Base-by-base conservation (phyloP, 2,113 vertebrate species). In the Oenanthe oenanthe region DNA sequence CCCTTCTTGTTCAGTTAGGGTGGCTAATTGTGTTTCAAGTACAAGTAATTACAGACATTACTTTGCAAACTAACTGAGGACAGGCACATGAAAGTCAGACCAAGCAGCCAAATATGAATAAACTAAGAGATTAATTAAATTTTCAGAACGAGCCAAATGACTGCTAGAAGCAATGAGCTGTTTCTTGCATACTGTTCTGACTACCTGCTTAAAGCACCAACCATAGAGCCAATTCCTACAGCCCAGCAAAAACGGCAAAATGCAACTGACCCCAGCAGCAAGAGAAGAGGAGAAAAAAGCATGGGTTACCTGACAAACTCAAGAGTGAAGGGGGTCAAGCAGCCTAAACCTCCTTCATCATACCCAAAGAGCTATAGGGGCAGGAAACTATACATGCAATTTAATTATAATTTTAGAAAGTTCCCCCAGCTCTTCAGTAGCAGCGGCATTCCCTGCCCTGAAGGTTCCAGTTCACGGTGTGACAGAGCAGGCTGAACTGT, bases 41-140 rank as follows among this genome's bases (percentile, higher is more conserved):
- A 78, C 10, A 92, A 92, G 71, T 66, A 76, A 92, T 81, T 93
- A 71, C 6, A 90, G 61, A 32, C 32, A 91, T 57, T 93, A 71
- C 43, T 83, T 84, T 7, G 53, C 83, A 96, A 96, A 83, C 45
- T 56, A 92, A 95, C 40, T 65, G 67, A 90, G 72, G 77, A 95
- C 29, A 17, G n/a, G 60, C 65, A 88, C 7, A 7, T 57, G 81
- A 95, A 97, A 89, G 85, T 90, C 81, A 93, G 50, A 78, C 91
- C 61, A 97, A 96, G 85, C 21, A 96, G 43, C 76, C 83, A 96
- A 89, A 88, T 76, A 88, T 45, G 57, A 96, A 93, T 90, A 95
- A 96, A 91, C 81, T 56, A 40, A 84, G 85, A 84, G 47, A 85
- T 82, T 60, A 94, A 93, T 74, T 60, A 92, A 40, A 92, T 88